Conservation (phyloP, 2,888 invertebrate species). For the Fissipunctia ypsillon region DNA sequence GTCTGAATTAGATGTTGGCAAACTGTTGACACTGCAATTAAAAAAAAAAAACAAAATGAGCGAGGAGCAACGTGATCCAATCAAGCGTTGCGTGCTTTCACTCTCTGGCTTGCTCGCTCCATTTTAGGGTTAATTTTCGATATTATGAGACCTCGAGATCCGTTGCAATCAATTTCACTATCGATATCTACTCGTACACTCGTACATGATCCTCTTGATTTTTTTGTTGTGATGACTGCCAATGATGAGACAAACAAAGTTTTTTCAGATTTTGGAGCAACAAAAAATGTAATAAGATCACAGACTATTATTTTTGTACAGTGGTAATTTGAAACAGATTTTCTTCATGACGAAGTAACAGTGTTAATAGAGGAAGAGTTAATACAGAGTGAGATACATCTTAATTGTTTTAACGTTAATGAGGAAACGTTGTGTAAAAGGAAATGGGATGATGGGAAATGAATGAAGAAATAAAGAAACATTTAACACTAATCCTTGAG, state of each 20-base stretch:
- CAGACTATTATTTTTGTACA: slow-evolving; percentile 17
- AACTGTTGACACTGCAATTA: slow-evolving; percentile 80
- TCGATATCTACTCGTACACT: slow-evolving; percentile 42
- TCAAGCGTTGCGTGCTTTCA: slow-evolving; percentile 86
- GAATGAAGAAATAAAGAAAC: slow-evolving; percentile 27
- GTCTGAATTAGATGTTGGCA: slow-evolving; percentile 75
- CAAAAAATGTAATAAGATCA: slow-evolving; percentile 26
- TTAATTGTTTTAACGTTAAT: slow-evolving; percentile 39
- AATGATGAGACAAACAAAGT: slow-evolving; percentile 30
- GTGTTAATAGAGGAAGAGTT: slow-evolving; percentile 25
- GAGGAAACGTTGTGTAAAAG: slow-evolving; percentile 36
- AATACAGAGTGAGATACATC: slow-evolving; percentile 39
- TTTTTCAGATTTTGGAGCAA: slow-evolving; percentile 15
- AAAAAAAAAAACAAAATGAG: slow-evolving; percentile 80
- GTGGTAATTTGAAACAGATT: slow-evolving; percentile 33
- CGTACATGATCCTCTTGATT: slow-evolving; percentile 37
- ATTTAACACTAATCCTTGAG: slow-evolving; percentile 35
- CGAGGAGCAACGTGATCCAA: slow-evolving; percentile 77
- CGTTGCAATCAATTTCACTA: slow-evolving; percentile 67
- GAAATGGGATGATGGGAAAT: slow-evolving; percentile 32
- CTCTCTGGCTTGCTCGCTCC: slow-evolving; percentile 76
- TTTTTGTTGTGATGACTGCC: slow-evolving; percentile 34
- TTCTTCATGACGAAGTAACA: slow-evolving; percentile 34
- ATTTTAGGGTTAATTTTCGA: slow-evolving; percentile 72
- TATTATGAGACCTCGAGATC: slow-evolving; percentile 61